These are phyloP conservation scores for Malurus elegans DNA, from an alignment of 2,113 vertebrate genomes.

Conservation along the genomic window DNA sequence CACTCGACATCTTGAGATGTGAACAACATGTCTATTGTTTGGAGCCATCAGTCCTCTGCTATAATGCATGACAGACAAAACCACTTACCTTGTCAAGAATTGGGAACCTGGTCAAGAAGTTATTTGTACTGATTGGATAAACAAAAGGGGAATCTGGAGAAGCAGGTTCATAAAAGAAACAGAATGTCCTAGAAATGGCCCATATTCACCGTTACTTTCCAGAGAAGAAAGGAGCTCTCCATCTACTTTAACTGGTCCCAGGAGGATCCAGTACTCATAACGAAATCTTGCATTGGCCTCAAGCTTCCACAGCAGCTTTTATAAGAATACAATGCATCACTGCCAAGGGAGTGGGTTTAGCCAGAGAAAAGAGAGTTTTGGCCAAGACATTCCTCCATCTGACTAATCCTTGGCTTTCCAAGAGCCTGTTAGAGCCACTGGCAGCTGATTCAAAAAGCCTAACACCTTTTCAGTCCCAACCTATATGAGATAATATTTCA, in stretches of 20 bases:
- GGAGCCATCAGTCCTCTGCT: neutral
- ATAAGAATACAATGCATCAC: neutral
- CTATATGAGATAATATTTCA: conserved; percentile 24
- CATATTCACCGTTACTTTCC: neutral
- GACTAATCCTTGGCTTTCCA: conserved; percentile 56
- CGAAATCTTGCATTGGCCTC: conserved; percentile 17
- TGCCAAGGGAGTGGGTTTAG: conserved; percentile 40
- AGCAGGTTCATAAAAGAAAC: conserved; percentile 18
- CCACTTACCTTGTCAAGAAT: conserved; percentile 33
- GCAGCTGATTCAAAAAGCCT: conserved; percentile 43
- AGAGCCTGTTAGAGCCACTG: conserved; percentile 35
- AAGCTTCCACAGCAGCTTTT: conserved; percentile 55
- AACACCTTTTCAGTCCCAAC: conserved; percentile 44
- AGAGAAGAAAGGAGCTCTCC: conserved; percentile 37
- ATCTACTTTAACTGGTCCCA: conserved; percentile 13
- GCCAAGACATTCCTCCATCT: conserved; percentile 56
- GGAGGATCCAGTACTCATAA: conserved; percentile 3
- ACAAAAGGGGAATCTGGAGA: neutral
- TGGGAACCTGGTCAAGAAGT: conserved; percentile 15
- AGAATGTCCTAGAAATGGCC: conserved; percentile 7
- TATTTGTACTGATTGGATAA: neutral
- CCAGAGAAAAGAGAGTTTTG: conserved; percentile 48
- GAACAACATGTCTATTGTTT: conserved; percentile 28
- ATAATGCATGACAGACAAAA: conserved; percentile 24
- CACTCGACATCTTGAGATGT: conserved; percentile 19